phyloP scores from a whole-genome alignment of 2,888 invertebrate species.

The Eulithis testata region DNA sequence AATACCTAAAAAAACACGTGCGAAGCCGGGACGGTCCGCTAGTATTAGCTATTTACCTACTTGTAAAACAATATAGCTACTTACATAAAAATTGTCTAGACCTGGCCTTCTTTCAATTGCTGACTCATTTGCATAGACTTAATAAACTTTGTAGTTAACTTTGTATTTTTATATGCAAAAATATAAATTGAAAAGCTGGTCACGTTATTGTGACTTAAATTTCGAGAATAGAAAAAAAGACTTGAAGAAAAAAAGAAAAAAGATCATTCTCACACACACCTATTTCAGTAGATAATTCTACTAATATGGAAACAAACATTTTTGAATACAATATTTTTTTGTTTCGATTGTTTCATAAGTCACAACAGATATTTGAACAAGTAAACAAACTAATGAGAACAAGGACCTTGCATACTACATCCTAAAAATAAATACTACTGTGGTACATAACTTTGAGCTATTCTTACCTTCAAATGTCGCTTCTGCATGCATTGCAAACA shows the following conservation, averaged over 20 bases:
- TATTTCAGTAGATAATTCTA: neutral
- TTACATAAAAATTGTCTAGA: conserved; percentile 13
- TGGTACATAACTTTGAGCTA: conserved; percentile 10
- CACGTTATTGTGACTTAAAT: conserved; percentile 21
- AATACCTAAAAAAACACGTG: too few species aligned
- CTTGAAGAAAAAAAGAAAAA: neutral
- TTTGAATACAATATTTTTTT: too few species aligned
- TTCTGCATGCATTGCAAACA: conserved; percentile 29
- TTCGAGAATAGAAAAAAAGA: neutral
- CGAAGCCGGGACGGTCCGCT: too few species aligned
- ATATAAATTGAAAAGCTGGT: conserved; percentile 28
- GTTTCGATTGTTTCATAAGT: too few species aligned
- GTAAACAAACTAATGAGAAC: conserved; percentile 3
- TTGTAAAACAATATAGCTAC: conserved; percentile 3
- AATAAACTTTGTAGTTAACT: too few species aligned
- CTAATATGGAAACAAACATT: too few species aligned
- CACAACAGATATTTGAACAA: conserved; percentile 1
- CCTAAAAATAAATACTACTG: neutral
- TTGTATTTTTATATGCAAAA: conserved; percentile 14
- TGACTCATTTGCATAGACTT: conserved; percentile 20
- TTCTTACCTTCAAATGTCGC: conserved; percentile 25
- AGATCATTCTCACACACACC: too few species aligned
- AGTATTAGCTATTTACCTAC: too few species aligned
- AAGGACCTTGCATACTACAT: conserved; percentile 18
- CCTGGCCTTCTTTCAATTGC: conserved; percentile 20